A percentile compares a stretch with the other conserved stretches of the same genome.
phyloP scores from a whole-genome alignment of 2,797 vertebrate genomes.

The Acanthiza pusilla region DNA sequence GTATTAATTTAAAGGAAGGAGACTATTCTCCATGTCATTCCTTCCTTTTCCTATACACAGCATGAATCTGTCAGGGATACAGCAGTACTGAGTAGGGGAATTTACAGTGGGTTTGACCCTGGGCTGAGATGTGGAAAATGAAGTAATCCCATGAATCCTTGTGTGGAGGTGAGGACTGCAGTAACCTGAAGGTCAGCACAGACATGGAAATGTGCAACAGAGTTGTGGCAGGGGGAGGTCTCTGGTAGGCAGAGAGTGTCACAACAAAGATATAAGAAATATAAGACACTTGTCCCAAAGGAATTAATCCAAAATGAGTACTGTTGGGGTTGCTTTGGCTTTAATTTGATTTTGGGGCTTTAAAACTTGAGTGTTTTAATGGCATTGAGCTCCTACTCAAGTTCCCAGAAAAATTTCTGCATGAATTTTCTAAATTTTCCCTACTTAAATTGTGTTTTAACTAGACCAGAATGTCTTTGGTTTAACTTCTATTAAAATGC shows the following conservation, averaged over 20 bases:
- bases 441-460: neutral
- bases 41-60: neutral
- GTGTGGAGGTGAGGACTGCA: neutral
- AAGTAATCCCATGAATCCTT: neutral
- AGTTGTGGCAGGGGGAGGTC: accelerated
- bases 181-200: neutral
- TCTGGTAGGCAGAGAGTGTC: neutral
- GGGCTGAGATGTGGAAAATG: neutral
- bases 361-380: neutral
- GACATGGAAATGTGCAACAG: neutral
- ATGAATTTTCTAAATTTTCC: neutral
- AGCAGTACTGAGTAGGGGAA: neutral
- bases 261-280: neutral
- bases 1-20: neutral
- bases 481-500: neutral
- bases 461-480: neutral
- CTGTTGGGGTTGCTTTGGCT: neutral
- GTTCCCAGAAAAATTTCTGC: neutral
- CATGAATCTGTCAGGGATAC: neutral
- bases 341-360: neutral
- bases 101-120: neutral
- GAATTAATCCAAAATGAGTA: neutral
- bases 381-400: neutral
- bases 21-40: neutral
- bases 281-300: neutral